Base-by-base conservation (phyloP, 1,140 invertebrate genomes). In the Hyphantria cunea region DNA sequence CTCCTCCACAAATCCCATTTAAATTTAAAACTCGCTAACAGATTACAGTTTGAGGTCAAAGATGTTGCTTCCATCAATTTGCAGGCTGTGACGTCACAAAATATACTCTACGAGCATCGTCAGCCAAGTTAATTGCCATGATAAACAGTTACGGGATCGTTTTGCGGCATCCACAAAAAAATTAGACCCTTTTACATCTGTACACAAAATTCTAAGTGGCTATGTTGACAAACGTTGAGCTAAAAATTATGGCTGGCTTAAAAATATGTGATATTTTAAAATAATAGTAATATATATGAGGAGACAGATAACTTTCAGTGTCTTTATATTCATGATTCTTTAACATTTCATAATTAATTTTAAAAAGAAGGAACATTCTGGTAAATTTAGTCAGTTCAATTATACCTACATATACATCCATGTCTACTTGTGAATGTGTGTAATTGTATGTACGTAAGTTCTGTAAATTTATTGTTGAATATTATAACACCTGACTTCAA, bases 81-180 rank as follows among this genome's bases (percentile, higher is more conserved):
- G 14, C 17, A 32, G 9, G 41, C 42, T 31, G 32, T 59, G 37
- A 31, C 33, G 56, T 60, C 63, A 69, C 50, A 72, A 72, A 74
- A 78, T 70, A 70, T 79, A 80, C 77, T 75, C 72, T 34, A 66
- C 33, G 52, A 64, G 65, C 74, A 67, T 72, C 75, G 64, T 66
- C 56, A 65, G 54, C 56, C 37, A 72, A 77, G 70, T 77, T 82
- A 80, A 82, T 82, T 80, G 76, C 75, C 72, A 70, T 67, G 73
- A 82, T 78, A 82, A 82, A 78, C 74, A 76, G 63, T 76, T 74
- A 72, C 66, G 64, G 72, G 63, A 82, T 75, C 74, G 69, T 78
- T 81, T 76, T 61, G 58, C 56, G 59, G 47, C 58, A 49, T 64
- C 69, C 37, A 60, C 68, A 48, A 70, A 75, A 68, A 66, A 70